phyloP scores from a whole-genome alignment of 2,888 invertebrate species.

The Eupeodes luniger region DNA sequence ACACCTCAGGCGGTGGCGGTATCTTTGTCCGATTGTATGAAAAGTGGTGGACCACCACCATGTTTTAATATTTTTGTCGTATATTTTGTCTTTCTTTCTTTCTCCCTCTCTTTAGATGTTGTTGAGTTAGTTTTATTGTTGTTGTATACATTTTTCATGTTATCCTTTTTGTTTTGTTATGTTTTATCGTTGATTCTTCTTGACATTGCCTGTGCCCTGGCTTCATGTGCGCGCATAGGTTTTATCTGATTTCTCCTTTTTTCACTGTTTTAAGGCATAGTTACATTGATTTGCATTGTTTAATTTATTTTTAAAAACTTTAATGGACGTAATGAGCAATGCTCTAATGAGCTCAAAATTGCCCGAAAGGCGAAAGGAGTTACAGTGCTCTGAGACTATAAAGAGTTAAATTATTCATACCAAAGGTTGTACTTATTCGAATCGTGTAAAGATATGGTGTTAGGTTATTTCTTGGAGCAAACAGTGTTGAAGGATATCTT shows the following conservation, averaged over 20 bases:
- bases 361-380: background rate
- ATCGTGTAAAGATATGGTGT: too few species aligned
- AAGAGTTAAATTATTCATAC: too few species aligned
- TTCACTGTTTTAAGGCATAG: background rate
- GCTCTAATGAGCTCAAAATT: background rate
- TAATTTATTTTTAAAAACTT: background rate
- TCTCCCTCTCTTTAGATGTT: conserved; percentile 19
- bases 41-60: conserved; percentile 74
- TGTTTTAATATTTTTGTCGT: conserved; percentile 58
- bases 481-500: too few species aligned
- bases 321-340: background rate
- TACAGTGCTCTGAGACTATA: too few species aligned
- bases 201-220: background rate
- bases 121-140: conserved; percentile 33
- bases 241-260: conserved; percentile 47
- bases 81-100: conserved; percentile 20
- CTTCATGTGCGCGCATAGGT: conserved; percentile 14
- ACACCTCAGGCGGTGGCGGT: conserved; percentile 80
- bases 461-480: too few species aligned
- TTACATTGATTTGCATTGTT: background rate
- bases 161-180: conserved; percentile 22
- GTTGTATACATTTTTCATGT: conserved; percentile 19
- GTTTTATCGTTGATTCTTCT: background rate
- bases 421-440: too few species aligned
- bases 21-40: conserved; percentile 77